Evolutionary conservation across 1,140 invertebrate species (phyloP).

Genomic region (Tetragonula clypearis): DNA sequence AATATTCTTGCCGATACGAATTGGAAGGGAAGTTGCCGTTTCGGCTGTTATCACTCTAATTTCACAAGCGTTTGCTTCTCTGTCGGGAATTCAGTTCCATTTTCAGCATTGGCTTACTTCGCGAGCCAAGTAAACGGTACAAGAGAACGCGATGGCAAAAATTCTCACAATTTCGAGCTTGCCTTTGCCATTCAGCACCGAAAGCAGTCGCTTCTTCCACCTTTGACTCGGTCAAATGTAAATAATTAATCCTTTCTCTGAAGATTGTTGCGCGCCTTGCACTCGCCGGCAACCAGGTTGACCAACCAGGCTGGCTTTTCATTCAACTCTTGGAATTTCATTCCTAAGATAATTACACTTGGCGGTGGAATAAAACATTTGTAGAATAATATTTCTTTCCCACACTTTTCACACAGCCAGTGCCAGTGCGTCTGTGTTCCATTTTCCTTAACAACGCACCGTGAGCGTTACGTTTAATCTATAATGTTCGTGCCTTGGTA

Average conservation of each 20-base stretch:
- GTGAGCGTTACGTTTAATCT: no score
- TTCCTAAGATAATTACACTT: neutral
- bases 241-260: neutral
- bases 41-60: no score
- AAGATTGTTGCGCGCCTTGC: no score
- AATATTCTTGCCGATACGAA: neutral
- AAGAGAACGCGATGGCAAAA: neutral
- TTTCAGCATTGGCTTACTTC: neutral
- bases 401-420: no score
- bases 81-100: neutral
- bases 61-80: neutral
- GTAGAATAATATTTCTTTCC: no score
- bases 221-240: neutral
- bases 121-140: neutral
- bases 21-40: neutral
- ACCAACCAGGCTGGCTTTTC: neutral
- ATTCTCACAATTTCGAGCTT: neutral
- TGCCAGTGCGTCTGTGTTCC: no score
- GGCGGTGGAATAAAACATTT: neutral
- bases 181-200: neutral
- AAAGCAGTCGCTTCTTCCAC: neutral
- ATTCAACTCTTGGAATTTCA: neutral
- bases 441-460: neutral
- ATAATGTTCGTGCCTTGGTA: neutral
- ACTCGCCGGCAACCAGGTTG: neutral